Percentiles rank a stretch among this genome's conserved stretches.
Evolutionary conservation across 64 coral and sea anemone genomes (phyloP).

Genomic region (Stylophora pistillata): DNA sequence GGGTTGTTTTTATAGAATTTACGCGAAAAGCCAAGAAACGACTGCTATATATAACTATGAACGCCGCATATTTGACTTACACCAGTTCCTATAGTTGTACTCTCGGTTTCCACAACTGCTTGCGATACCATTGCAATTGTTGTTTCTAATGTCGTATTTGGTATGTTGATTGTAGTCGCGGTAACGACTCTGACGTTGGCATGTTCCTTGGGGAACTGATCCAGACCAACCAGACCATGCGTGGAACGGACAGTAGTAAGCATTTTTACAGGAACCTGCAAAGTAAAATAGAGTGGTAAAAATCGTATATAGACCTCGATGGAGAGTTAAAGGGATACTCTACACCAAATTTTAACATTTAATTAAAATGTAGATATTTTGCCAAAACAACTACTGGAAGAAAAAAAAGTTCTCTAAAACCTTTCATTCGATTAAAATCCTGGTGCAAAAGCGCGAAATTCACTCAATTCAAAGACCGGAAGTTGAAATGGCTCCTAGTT

Average conservation of each 20-base stretch:
- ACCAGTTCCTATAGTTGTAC: constrained; percentile 88
- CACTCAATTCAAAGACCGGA: no score
- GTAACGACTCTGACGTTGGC: constrained; percentile 65
- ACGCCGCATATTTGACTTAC: constrained; percentile 59
- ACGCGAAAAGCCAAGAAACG: no score
- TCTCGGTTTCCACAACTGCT: constrained; percentile 68
- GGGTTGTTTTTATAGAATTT: no score
- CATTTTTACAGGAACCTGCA: constrained; percentile 80
- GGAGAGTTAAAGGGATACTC: neutral
- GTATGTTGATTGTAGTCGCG: constrained; percentile 71
- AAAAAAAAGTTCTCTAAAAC: neutral
- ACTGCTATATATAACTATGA: no score
- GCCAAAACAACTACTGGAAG: neutral
- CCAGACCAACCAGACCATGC: constrained; percentile 79
- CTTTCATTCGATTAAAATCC: no score
- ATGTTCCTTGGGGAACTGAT: constrained; percentile 44
- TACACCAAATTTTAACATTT: no score
- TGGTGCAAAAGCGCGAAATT: no score
- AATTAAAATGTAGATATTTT: no score
- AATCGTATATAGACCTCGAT: no score
- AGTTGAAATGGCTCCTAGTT: no score
- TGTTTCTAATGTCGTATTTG: constrained; percentile 43
- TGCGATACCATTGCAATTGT: constrained; percentile 71
- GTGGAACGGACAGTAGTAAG: constrained; percentile 65
- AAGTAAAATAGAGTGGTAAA: neutral